Evolutionary conservation across 2,797 vertebrate species (phyloP).

Genomic region (Sitta carolinensis): DNA sequence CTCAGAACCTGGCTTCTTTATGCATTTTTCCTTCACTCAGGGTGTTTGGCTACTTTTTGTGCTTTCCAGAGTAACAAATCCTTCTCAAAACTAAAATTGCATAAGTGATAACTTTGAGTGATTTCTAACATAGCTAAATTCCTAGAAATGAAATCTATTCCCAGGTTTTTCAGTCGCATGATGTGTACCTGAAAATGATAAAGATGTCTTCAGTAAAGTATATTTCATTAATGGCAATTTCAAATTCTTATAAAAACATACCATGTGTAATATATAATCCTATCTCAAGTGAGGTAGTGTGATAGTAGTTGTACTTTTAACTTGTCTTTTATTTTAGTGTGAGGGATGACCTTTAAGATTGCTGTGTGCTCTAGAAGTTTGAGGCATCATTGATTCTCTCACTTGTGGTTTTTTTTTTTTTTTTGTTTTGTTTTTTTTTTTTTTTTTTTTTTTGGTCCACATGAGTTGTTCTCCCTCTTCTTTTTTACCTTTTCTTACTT

Average conservation of each 20-base stretch:
- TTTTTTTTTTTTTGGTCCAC: neutral
- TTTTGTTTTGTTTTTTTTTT: neutral
- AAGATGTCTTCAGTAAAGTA: neutral
- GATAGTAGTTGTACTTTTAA: neutral
- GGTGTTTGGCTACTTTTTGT: neutral
- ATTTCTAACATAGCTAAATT: neutral
- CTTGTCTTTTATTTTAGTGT: neutral
- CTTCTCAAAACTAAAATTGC: neutral
- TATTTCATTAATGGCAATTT: neutral
- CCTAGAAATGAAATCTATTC: neutral
- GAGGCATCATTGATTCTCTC: neutral
- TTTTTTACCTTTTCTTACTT: neutral
- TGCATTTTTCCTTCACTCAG: neutral
- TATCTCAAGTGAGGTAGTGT: neutral
- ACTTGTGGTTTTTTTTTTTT: neutral
- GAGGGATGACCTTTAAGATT: neutral
- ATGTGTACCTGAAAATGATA: neutral
- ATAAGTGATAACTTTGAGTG: neutral
- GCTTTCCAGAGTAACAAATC: neutral
- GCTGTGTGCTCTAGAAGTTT: neutral
- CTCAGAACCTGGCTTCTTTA: neutral
- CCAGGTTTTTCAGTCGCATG: neutral
- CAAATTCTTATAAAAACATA: neutral
- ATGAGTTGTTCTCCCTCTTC: neutral
- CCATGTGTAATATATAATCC: neutral